A percentile compares a stretch with the other conserved stretches of the same genome.
phyloP scores from a whole-genome alignment of 2,888 invertebrate genomes.

The Eudasyphora cyanicolor region DNA sequence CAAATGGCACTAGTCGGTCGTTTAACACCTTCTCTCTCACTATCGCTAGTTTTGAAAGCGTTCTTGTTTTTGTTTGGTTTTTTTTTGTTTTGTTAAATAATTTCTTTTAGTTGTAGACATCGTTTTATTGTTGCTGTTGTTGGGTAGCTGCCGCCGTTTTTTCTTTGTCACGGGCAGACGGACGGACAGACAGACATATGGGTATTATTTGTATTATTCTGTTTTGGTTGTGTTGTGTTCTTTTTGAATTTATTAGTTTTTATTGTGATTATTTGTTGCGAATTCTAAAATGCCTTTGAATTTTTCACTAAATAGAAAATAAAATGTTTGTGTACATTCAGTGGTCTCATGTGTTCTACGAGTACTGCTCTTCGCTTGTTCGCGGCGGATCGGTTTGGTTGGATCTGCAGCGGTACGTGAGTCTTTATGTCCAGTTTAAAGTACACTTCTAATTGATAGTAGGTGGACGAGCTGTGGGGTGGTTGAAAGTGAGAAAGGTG shows the following conservation, averaged over 20 bases:
- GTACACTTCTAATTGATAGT: background rate
- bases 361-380: background rate
- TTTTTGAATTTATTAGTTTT: constrained; percentile 31
- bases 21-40: background rate
- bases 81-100: background rate
- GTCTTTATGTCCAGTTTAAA: background rate
- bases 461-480: background rate
- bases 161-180: background rate
- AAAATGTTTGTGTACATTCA: too few relatives aligned
- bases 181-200: constrained; percentile 1
- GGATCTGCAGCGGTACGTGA: background rate
- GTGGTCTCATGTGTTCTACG: background rate
- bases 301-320: background rate
- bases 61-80: background rate
- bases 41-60: background rate
- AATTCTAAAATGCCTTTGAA: background rate
- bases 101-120: constrained; percentile 15
- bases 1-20: background rate
- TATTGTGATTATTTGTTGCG: background rate
- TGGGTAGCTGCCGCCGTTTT: background rate
- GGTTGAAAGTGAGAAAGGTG: background rate
- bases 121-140: background rate
- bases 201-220: constrained; percentile 34
- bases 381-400: too few relatives aligned
- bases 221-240: constrained; percentile 34